A percentile compares a stretch with the other conserved stretches of the same genome.
Evolutionary conservation across 2,888 invertebrate genomes (phyloP).

Genomic region (Tipula lateralis): DNA sequence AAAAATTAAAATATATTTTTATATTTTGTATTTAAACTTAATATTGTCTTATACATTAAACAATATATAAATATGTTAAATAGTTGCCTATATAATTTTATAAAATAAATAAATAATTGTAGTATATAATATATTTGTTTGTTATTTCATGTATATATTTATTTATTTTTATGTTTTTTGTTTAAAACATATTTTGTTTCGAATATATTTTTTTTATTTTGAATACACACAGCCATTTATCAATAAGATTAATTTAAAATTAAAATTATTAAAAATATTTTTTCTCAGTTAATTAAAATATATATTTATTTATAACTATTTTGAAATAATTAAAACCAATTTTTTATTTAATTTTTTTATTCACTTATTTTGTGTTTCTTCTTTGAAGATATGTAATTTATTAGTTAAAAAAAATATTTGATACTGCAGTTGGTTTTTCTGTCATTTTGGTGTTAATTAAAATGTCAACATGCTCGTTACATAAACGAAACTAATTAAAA

Average conservation of each 20-base stretch:
- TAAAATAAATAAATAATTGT: neutral
- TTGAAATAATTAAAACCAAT: neutral
- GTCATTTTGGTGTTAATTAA: neutral
- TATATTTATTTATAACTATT: neutral
- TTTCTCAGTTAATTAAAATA: neutral
- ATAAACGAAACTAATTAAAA: too few relatives aligned
- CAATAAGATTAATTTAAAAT: slow-evolving; percentile 27
- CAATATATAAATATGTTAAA: neutral
- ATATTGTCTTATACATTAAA: neutral
- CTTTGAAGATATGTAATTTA: neutral
- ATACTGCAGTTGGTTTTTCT: neutral
- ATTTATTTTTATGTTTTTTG: too few relatives aligned
- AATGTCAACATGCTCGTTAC: neutral
- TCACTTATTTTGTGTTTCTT: neutral
- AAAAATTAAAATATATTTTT: neutral
- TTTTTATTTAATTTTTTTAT: neutral
- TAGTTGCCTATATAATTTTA: neutral
- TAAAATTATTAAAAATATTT: neutral
- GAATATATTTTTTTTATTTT: neutral
- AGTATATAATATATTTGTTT: neutral
- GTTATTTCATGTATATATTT: neutral
- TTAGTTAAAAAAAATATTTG: neutral
- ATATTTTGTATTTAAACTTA: neutral
- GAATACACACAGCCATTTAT: slow-evolving; percentile 29
- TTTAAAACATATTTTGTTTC: neutral